phyloP scores from a whole-genome alignment of 2,888 invertebrate genomes.

The Protodeltote pygarga region DNA sequence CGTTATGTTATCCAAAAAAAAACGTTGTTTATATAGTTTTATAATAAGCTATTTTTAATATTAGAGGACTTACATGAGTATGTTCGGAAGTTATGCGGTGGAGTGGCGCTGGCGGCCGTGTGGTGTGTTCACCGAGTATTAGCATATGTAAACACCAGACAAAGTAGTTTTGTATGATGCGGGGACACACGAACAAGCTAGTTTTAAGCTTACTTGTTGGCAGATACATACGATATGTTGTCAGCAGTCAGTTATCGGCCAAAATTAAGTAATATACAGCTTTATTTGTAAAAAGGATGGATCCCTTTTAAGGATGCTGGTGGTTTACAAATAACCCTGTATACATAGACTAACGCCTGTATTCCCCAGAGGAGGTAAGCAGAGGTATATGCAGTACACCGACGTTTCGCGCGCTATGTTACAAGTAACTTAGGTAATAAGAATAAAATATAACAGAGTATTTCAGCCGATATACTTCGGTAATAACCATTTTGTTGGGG shows the following conservation, averaged over 20 bases:
- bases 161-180: conserved; percentile 28
- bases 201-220: not conserved
- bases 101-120: conserved; percentile 22
- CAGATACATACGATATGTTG: not conserved
- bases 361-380: too few relatives aligned
- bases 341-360: too few relatives aligned
- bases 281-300: too few relatives aligned
- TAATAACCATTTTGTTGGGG: too few relatives aligned
- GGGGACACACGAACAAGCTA: conserved; percentile 9
- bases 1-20: not conserved
- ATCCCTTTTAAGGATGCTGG: too few relatives aligned
- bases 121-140: conserved; percentile 38
- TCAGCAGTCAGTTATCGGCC: conserved; percentile 3
- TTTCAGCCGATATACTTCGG: too few relatives aligned
- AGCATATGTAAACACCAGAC: conserved; percentile 51
- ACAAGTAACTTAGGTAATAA: too few relatives aligned
- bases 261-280: too few relatives aligned
- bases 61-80: conserved; percentile 35
- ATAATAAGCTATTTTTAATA: not conserved
- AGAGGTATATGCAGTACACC: not conserved
- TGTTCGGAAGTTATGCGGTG: conserved; percentile 12
- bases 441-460: too few relatives aligned
- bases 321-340: too few relatives aligned
- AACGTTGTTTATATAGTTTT: not conserved
- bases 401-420: not conserved